Percentiles rank a stretch among this genome's conserved stretches.
These are phyloP conservation scores for Zaprionus lachaisei DNA, from an alignment of 1,140 invertebrate genomes.

Conservation along the genomic window DNA sequence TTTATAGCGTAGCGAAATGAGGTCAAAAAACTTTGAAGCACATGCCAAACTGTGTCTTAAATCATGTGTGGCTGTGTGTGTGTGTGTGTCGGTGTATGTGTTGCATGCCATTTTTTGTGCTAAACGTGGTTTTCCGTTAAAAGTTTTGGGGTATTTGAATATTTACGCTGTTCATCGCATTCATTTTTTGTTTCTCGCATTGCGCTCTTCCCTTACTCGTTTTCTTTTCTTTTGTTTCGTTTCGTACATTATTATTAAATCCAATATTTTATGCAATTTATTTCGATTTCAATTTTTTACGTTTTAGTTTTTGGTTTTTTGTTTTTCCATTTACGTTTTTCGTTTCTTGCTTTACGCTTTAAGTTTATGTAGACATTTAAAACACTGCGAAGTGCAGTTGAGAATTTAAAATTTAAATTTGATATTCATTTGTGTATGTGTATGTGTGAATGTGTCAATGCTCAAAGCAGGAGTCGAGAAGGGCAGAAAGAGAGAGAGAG, in stretches of 20 bases:
- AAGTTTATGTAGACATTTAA: conserved; percentile 77
- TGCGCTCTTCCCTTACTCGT: neutral
- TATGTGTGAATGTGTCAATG: conserved; percentile 26
- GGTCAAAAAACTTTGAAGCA: conserved; percentile 23
- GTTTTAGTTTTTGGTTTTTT: conserved; percentile 43
- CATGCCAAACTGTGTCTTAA: conserved; percentile 23
- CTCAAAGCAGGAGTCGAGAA: conserved; percentile 25
- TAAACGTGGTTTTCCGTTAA: conserved; percentile 19
- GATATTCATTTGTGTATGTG: conserved; percentile 32
- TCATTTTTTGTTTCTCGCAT: conserved; percentile 20
- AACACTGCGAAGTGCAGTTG: conserved; percentile 73
- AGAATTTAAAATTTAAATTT: conserved; percentile 70
- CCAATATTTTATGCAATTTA: conserved; percentile 45
- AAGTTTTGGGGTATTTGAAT: conserved; percentile 24
- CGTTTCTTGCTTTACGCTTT: conserved; percentile 37
- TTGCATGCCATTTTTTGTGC: conserved; percentile 23
- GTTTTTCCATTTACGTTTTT: conserved; percentile 21
- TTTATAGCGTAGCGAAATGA: conserved; percentile 31
- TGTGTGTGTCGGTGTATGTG: conserved; percentile 15
- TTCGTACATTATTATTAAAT: conserved; percentile 48
- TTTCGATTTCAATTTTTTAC: conserved; percentile 27
- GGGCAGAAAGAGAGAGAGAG: neutral
- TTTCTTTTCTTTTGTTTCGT: neutral
- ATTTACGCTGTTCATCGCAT: conserved; percentile 25
- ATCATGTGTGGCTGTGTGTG: conserved; percentile 17